phyloP scores from a whole-genome alignment of 2,113 vertebrate species.

The Psophia crepitans region DNA sequence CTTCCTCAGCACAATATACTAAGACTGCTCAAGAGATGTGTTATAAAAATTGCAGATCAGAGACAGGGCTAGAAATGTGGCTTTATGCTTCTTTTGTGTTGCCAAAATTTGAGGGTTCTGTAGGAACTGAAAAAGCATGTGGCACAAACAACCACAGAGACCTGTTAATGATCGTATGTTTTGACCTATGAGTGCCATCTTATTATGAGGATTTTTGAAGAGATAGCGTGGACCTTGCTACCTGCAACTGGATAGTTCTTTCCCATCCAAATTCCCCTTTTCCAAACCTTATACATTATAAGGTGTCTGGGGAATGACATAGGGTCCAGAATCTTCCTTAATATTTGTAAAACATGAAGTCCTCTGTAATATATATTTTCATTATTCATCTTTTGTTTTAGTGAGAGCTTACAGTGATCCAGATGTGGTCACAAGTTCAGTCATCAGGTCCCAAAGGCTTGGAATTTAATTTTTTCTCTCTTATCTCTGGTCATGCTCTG shows the following conservation, averaged over 20 bases:
- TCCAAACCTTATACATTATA: not conserved
- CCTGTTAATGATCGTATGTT: not conserved
- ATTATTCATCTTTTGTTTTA: constrained; percentile 1
- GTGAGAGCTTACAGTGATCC: not conserved
- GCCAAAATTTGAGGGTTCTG: not conserved
- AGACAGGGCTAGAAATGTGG: not conserved
- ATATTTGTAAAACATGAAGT: not conserved
- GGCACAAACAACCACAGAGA: not conserved
- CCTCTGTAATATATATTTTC: not conserved
- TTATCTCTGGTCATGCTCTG: not conserved
- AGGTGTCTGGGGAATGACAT: not conserved
- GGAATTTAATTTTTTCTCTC: not conserved
- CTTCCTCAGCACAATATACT: not conserved
- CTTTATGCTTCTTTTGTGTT: not conserved
- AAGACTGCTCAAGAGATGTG: not conserved
- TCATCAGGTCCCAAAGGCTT: not conserved
- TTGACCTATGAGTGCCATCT: not conserved
- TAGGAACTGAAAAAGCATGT: not conserved
- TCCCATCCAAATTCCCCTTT: not conserved
- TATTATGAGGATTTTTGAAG: not conserved
- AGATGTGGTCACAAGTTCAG: not conserved
- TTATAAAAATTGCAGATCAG: not conserved
- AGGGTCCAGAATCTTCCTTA: not conserved
- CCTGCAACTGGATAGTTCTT: not conserved
- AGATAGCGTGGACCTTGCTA: not conserved